Evolutionary conservation across 53 echinoderm and acorn worm species (phyloP).

Genomic region (Astropecten irregularis): DNA sequence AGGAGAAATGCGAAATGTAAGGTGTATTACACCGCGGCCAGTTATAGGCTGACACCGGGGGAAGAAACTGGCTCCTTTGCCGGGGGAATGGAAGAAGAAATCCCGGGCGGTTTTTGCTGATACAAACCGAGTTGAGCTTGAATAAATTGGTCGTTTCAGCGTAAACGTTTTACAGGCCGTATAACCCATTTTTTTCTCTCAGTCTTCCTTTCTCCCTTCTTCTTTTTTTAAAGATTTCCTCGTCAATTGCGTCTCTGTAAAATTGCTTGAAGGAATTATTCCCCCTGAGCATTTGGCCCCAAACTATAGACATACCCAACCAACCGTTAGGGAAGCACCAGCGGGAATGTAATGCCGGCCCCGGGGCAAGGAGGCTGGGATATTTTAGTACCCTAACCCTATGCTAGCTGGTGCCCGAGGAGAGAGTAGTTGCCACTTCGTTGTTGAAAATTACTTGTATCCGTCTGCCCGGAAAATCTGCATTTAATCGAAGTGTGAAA

Average conservation of each 20-base stretch:
- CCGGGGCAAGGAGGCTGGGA: background rate
- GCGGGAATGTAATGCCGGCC: conserved; percentile 7
- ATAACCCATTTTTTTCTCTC: too few species aligned
- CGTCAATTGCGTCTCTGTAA: background rate
- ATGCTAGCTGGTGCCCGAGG: background rate
- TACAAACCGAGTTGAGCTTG: background rate
- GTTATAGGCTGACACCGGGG: too few species aligned
- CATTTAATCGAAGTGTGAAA: conserved; percentile 56
- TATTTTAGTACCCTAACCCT: conserved; percentile 19
- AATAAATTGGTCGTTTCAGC: conserved; percentile 40
- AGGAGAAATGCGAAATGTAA: background rate
- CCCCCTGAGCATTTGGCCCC: conserved; percentile 17
- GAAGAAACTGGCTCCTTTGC: background rate
- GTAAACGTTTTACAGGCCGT: conserved; percentile 30
- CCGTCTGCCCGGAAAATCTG: conserved; percentile 52
- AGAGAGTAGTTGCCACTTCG: conserved; percentile 32
- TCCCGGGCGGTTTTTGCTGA: background rate
- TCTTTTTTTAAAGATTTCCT: too few species aligned
- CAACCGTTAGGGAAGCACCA: conserved; percentile 48
- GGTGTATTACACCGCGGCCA: background rate
- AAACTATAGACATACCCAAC: conserved; percentile 29
- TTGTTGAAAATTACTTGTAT: conserved; percentile 40
- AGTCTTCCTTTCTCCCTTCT: background rate
- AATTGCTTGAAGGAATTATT: background rate
- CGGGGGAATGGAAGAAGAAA: background rate